Evolutionary conservation across 2,113 vertebrate genomes (phyloP).

Genomic region (Craseonycteris thonglongyai): DNA sequence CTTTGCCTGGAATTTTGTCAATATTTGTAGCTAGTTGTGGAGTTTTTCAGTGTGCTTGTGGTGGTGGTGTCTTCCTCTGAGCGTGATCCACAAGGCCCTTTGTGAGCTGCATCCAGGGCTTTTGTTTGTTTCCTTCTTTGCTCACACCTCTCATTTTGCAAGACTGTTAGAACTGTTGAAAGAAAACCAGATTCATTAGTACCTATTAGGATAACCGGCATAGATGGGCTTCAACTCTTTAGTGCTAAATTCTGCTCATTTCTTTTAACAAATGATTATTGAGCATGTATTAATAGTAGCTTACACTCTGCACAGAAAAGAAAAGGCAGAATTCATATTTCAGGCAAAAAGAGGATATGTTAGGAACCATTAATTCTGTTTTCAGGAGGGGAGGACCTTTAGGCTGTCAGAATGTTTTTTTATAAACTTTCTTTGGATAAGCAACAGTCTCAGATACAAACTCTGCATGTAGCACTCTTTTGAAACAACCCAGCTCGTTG

Average conservation of each 20-base stretch:
- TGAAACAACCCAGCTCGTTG: constrained; percentile 8
- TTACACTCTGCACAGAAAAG: neutral
- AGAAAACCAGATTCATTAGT: neutral
- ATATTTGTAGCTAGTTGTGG: neutral
- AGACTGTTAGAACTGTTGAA: neutral
- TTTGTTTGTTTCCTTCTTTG: neutral
- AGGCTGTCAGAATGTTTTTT: constrained; percentile 1
- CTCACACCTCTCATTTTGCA: neutral
- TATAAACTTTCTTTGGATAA: constrained; percentile 24
- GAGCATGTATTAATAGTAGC: neutral
- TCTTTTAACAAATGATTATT: neutral
- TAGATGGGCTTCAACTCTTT: neutral
- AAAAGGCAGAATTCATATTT: neutral
- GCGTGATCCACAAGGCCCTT: neutral
- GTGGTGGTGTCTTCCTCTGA: neutral
- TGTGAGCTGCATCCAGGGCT: neutral
- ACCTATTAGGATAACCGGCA: neutral
- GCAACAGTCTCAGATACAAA: constrained; percentile 10
- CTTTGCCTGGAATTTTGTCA: neutral
- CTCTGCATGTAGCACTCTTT: neutral
- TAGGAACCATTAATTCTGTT: neutral
- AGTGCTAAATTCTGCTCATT: neutral
- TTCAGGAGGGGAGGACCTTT: constrained; percentile 14
- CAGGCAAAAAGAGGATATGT: neutral
- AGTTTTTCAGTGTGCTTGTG: neutral